Conservation (phyloP, 53 echinoderm and acorn worm species). For the Echinometra lucunter region DNA sequence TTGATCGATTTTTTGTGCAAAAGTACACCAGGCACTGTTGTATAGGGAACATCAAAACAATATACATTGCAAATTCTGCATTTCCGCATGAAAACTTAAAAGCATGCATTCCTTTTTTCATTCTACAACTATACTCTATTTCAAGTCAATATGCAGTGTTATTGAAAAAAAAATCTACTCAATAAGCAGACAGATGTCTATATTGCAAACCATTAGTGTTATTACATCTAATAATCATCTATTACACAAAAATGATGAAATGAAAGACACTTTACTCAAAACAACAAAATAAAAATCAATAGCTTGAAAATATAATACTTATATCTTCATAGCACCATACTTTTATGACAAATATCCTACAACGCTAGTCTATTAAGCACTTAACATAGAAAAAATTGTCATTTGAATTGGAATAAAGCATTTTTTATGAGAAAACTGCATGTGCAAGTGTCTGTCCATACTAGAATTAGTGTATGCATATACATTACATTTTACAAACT, state of each 20-base stretch:
- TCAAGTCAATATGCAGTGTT: background rate
- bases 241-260: background rate
- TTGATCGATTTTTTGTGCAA: background rate
- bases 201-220: background rate
- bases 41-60: background rate
- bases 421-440: background rate
- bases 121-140: background rate
- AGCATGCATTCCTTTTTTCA: background rate
- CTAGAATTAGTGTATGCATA: background rate
- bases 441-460: background rate
- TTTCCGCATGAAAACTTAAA: background rate
- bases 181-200: background rate
- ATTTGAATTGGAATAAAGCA: background rate
- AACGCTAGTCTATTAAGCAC: background rate
- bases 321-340: background rate
- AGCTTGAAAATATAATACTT: background rate
- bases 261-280: background rate
- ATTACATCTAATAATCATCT: background rate
- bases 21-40: background rate
- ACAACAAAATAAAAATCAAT: background rate
- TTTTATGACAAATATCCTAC: background rate
- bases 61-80: background rate
- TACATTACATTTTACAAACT: too few species aligned
- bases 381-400: background rate
- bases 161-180: background rate